These are phyloP conservation scores for Bimastos eiseni DNA, from an alignment of 2,888 invertebrate genomes.

Conservation along the genomic window DNA sequence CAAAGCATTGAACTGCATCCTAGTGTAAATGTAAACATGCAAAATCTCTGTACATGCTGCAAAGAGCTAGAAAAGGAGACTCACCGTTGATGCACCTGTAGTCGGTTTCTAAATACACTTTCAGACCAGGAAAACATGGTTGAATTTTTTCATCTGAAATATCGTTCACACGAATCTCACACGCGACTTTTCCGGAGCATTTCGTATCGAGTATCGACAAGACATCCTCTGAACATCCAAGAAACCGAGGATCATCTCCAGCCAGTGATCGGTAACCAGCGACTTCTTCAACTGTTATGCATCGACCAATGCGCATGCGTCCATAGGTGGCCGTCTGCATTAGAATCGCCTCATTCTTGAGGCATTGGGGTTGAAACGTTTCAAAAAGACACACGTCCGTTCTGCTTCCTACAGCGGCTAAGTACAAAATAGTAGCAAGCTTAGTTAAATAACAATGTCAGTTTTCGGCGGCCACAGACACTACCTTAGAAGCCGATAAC, in stretches of 20 bases:
- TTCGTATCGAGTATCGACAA: slow-evolving; percentile 21
- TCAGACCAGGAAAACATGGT: slow-evolving; percentile 30
- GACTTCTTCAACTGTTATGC: slow-evolving; percentile 27
- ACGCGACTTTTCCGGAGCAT: slow-evolving; percentile 28
- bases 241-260: not conserved
- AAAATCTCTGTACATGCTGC: not conserved
- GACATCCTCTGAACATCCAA: slow-evolving; percentile 33
- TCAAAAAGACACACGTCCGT: not conserved
- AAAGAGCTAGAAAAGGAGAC: not conserved
- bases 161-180: slow-evolving; percentile 22
- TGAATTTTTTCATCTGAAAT: slow-evolving; percentile 16
- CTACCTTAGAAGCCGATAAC: too few relatives aligned
- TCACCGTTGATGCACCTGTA: slow-evolving; percentile 35
- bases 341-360: slow-evolving; percentile 29
- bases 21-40: not conserved
- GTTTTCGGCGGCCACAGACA: too few relatives aligned
- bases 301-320: slow-evolving; percentile 31
- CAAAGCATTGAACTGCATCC: too few relatives aligned
- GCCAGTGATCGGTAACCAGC: not conserved
- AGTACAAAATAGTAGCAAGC: too few relatives aligned
- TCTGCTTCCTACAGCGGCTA: not conserved
- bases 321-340: slow-evolving; percentile 33
- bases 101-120: slow-evolving; percentile 26
- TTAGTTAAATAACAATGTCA: too few relatives aligned
- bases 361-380: slow-evolving; percentile 25